These are phyloP conservation scores for Craseonycteris thonglongyai DNA, from an alignment of 2,113 vertebrate genomes.

Conservation along the genomic window DNA sequence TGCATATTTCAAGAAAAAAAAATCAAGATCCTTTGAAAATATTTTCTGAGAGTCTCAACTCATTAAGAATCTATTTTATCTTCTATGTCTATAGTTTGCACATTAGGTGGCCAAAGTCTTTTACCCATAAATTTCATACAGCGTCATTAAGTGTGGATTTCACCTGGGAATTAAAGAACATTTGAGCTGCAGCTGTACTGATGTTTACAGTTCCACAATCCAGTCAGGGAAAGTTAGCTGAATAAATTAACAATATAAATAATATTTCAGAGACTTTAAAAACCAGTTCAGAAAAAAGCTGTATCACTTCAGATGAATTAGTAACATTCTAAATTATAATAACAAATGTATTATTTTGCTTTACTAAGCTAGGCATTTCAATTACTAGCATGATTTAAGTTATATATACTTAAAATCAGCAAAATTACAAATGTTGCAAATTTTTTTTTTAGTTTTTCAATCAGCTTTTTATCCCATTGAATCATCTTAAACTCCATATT, in stretches of 20 bases:
- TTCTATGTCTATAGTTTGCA: background rate
- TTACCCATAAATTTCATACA: background rate
- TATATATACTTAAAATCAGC: background rate
- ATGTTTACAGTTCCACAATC: background rate
- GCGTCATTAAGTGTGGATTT: background rate
- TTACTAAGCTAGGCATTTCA: background rate
- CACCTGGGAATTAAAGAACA: background rate
- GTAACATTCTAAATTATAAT: background rate
- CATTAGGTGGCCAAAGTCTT: background rate
- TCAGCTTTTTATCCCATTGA: background rate
- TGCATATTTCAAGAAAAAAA: background rate
- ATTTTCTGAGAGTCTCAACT: background rate
- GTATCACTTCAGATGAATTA: background rate
- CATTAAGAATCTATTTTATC: constrained; percentile 14
- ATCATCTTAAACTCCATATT: background rate
- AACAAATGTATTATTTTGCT: background rate
- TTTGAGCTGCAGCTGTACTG: background rate
- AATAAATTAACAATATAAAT: constrained; percentile 26
- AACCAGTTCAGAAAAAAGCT: background rate
- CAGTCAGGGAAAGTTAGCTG: background rate
- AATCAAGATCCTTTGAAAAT: background rate
- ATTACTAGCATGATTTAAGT: background rate
- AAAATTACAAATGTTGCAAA: background rate
- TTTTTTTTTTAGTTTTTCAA: background rate
- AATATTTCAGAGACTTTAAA: background rate